A percentile compares a stretch with the other conserved stretches of the same genome.
Conservation (phyloP, 2,113 vertebrate genomes). For the Prietella phreatophila region DNA sequence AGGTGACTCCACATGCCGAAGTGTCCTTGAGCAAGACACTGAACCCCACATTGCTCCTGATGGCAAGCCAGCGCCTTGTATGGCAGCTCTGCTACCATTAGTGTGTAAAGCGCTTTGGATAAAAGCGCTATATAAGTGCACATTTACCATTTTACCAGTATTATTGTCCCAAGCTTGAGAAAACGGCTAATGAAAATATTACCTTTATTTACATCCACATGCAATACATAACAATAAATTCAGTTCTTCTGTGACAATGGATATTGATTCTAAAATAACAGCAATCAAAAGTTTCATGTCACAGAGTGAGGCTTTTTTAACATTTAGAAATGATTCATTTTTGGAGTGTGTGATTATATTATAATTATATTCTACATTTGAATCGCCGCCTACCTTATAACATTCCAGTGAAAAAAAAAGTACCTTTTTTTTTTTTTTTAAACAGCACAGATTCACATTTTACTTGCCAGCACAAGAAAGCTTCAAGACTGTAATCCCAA, state of each 20-base stretch:
- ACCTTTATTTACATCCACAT: constrained; percentile 14
- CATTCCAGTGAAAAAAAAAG: background rate
- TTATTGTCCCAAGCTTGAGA: background rate
- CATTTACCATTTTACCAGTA: no score
- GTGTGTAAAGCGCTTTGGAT: no score
- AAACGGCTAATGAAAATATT: background rate
- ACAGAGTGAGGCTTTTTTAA: background rate
- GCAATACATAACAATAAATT: background rate
- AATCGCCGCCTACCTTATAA: background rate
- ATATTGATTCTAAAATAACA: no score
- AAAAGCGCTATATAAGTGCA: no score
- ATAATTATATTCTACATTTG: background rate
- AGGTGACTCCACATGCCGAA: no score
- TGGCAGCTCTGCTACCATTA: no score
- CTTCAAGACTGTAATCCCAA: background rate
- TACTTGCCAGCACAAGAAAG: background rate
- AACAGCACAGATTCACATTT: constrained; percentile 27
- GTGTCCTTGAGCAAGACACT: no score
- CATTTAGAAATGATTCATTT: background rate
- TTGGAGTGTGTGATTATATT: background rate
- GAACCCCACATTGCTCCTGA: no score
- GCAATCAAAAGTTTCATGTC: background rate
- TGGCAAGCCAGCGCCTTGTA: no score
- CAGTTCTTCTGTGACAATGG: background rate
- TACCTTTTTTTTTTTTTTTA: background rate